A percentile compares a stretch with the other conserved stretches of the same genome.
These are phyloP conservation scores for Rhizomys pruinosus DNA, from an alignment of 2,113 vertebrate species.

Conservation along the genomic window DNA sequence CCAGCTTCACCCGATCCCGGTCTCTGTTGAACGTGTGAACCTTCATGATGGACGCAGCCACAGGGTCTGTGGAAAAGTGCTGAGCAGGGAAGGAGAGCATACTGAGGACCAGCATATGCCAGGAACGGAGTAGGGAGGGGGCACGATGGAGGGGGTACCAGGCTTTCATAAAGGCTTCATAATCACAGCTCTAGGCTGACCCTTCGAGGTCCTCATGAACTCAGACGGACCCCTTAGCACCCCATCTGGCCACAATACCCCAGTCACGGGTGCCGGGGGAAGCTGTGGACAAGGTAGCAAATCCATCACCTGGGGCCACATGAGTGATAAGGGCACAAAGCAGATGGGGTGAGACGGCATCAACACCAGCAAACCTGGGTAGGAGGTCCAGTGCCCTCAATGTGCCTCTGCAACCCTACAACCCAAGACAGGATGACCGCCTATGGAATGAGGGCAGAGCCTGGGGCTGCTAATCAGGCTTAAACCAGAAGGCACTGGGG, in stretches of 20 bases:
- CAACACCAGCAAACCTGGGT: neutral
- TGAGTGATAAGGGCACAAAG: neutral
- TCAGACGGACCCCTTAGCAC: neutral
- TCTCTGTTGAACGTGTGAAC: conserved; percentile 97
- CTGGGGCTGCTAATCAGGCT: neutral
- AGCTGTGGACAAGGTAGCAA: neutral
- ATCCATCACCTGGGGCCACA: neutral
- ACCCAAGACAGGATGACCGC: neutral
- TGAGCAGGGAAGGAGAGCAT: conserved; percentile 63
- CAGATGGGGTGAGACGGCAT: neutral
- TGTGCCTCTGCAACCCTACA: too few relatives aligned
- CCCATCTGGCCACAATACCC: neutral
- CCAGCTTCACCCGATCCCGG: conserved; percentile 91
- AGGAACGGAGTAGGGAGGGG: neutral
- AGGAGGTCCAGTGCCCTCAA: neutral
- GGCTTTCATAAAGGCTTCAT: neutral
- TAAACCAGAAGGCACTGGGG: too few relatives aligned
- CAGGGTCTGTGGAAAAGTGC: conserved; percentile 90
- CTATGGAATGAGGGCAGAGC: neutral
- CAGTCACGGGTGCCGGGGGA: neutral
- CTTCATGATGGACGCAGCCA: conserved; percentile 96
- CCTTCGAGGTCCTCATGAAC: too few relatives aligned
- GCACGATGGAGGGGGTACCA: too few relatives aligned
- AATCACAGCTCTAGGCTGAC: neutral
- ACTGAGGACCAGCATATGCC: neutral